Base-by-base conservation (phyloP, 2,797 vertebrate species). In the Rhabdomys pumilio region DNA sequence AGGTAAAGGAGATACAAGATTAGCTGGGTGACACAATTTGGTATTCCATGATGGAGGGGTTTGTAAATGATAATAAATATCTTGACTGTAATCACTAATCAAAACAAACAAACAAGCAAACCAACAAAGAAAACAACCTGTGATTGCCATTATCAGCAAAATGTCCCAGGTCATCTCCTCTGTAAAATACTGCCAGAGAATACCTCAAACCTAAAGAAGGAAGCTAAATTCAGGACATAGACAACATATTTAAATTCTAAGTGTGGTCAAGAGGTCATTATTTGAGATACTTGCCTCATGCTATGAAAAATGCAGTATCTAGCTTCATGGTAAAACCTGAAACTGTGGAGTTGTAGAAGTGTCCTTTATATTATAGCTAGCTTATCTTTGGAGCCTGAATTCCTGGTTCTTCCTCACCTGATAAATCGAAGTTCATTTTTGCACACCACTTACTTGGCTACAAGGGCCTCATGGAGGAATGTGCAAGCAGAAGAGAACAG, bases 201-300 rank as follows among this genome's bases (percentile, higher is more conserved):
- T 6, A 31, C 12, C 31, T 44, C 38, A 79, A 94, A 24, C 29
- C 1, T 76, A 29, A 81, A 80, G 17, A 90, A 85, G 84, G 31
- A 91, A 82, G 65, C 76, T 87, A 47, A 19, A 17, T 93, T 38
- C 38, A 93, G 29, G 19, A 19, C 29, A 12, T 12, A 85, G 65
- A 67, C 79, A 95, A 73, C 0, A 47, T 69, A 75, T 63, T 88
- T 69, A 96, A n/a, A 17, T 92, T 92, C 65, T 38, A 6, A 0
- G 12, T 92, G 65, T 53, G 31, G 67, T 83, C 38, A 76, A 34
- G 41, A 44, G 88, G 86, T 26, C 72, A 44, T 50, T 80, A 83
- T 72, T 91, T 76, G 79, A 95, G 34, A 94, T 69, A 53, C 13
- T 12, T 93, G 34, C 38, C 55, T 90, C 85, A 73, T 95, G 82